A percentile compares a stretch with the other conserved stretches of the same genome.
Evolutionary conservation across 2,113 vertebrate species (phyloP).

Genomic region (Alethe castanea): DNA sequence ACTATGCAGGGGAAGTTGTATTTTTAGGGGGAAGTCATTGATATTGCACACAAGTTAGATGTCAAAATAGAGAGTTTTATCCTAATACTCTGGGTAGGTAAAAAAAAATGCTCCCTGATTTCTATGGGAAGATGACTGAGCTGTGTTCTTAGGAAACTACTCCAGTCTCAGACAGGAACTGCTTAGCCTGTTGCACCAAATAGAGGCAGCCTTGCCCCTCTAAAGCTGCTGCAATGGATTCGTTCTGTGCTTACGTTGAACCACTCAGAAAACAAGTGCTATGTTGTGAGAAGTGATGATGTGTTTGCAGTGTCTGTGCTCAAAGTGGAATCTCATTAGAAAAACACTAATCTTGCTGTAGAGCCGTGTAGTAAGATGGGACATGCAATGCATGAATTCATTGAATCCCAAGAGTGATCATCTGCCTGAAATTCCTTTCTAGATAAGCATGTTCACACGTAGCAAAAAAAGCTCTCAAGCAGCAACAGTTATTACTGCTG

Average conservation of each 20-base stretch:
- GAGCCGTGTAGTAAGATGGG: not conserved
- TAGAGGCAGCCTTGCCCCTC: not conserved
- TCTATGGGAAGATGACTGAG: not conserved
- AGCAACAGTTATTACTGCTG: conserved; percentile 29
- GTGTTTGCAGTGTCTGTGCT: not conserved
- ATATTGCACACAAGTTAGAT: not conserved
- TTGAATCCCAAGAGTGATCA: conserved; percentile 16
- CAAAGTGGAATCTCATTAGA: not conserved
- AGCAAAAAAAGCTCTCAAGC: not conserved
- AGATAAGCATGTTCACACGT: not conserved
- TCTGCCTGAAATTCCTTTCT: conserved; percentile 28
- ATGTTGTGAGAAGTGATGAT: not conserved
- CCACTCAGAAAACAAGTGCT: not conserved
- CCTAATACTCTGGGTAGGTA: not conserved
- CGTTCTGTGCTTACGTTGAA: not conserved
- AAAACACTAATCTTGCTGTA: not conserved
- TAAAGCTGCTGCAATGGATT: not conserved
- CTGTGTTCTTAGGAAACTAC: not conserved
- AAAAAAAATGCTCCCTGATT: not conserved
- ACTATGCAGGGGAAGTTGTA: not conserved
- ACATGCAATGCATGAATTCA: not conserved
- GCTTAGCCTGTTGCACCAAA: not conserved
- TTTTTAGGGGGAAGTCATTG: not conserved
- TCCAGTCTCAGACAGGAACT: not conserved
- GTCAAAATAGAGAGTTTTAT: not conserved